Percentiles rank a stretch among this genome's conserved stretches.
Evolutionary conservation across 2,113 vertebrate genomes (phyloP).

Genomic region (Felis catus): F.catus_Fca126_mat1.0 CM031412.1:223781501-223782000

Average conservation of each 20-base stretch:
- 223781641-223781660: not conserved
- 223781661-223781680: not conserved
- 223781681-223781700: not conserved
- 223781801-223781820: no score
- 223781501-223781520: no score
- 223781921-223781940: not conserved
- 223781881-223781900: not conserved
- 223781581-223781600: no score
- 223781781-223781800: not conserved
- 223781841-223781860: not conserved
- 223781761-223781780: not conserved
- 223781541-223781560: no score
- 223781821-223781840: not conserved
- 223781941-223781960: not conserved
- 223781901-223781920: not conserved
- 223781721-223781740: not conserved
- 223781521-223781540: no score
- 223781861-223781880: not conserved
- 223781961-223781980: not conserved
- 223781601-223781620: not conserved
- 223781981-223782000: not conserved
- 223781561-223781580: no score
- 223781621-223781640: not conserved
- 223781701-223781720: fast-evolving
- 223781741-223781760: not conserved